Base-by-base conservation (phyloP, 2,888 invertebrate species). In the Selenia dentaria region DNA sequence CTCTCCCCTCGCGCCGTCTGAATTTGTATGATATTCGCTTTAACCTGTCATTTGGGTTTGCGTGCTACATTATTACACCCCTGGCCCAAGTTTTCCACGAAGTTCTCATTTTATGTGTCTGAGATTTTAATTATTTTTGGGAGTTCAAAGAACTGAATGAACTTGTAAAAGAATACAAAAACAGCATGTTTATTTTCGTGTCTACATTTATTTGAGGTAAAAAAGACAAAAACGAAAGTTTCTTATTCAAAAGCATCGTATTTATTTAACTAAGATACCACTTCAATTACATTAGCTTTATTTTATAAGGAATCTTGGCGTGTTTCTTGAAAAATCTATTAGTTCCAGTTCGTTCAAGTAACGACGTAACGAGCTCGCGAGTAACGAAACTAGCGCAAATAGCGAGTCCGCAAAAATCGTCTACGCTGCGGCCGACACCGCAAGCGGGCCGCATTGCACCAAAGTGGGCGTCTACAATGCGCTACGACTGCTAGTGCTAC, bases 381-480 rank as follows among this genome's bases (percentile, higher is more conserved):
- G n/a, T 25, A 35, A 25, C 37, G 43, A 41, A 51, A 50, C 47
- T 42, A 50, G 40, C 36, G 25, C 20, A 36, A 35, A 13, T 11
- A 32, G n/a, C 32, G 35, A 36, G 14, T 24, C 29, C 42, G 41
- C 47, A 54, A 48, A 50, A 51, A 52, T 51, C 35, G 32, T 37
- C 45, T 42, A 38, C 31, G 47, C 16, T 4, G 16, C 22, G 8
- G 22, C 8, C 6, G 22, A 41, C 51, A 40, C 59, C 56, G 63
- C 64, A 64, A 59, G 47, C 45, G 12, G 51, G 45, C 69, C 57
- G 70, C 70, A 69, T 51, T 72, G 69, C 70, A 65, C 60, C 64
- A 63, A 62, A 62, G 38, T 57, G 59, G 62, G 59, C 60, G 62
- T 38, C 45, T 41, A 38, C 42, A 33, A 34, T 41, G 37, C 40